Evolutionary conservation across 2,888 invertebrate genomes (phyloP).

Genomic region (Melieria omissa): DNA sequence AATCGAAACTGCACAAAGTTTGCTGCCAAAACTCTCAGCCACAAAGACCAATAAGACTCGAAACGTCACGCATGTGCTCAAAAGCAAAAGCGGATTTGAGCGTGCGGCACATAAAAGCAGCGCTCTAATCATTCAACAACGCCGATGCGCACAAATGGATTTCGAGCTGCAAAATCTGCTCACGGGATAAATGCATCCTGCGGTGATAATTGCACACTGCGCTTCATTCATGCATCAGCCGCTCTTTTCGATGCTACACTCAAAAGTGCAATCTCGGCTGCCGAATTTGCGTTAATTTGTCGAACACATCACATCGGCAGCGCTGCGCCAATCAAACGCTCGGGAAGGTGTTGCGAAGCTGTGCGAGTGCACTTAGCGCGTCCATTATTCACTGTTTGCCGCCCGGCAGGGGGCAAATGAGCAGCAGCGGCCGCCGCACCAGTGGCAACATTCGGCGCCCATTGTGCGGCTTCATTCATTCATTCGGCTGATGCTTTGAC

Average conservation of each 20-base stretch:
- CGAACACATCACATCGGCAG: neutral
- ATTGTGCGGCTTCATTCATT: slow-evolving; percentile 16
- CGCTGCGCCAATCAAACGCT: no score
- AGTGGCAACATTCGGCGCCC: neutral
- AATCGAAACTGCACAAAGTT: no score
- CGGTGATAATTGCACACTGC: slow-evolving; percentile 37
- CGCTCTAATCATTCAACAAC: no score
- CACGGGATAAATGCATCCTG: slow-evolving; percentile 23
- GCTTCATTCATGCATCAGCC: neutral
- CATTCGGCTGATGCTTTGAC: slow-evolving; percentile 17
- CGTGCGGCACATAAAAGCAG: no score
- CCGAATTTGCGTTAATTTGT: slow-evolving; percentile 22
- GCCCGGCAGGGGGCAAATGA: slow-evolving; percentile 30
- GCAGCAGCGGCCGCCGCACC: slow-evolving; percentile 10
- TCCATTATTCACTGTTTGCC: slow-evolving; percentile 18
- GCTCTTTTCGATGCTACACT: no score
- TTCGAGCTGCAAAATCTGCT: no score
- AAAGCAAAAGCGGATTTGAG: no score
- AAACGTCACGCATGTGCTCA: no score
- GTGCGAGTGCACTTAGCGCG: neutral
- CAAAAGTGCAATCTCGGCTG: neutral
- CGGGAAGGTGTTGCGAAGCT: no score
- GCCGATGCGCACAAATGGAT: no score
- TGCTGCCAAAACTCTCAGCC: no score
- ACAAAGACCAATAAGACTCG: no score